These are phyloP conservation scores for Electrophaes corylata DNA, from an alignment of 2,888 invertebrate species.

Conservation along the genomic window DNA sequence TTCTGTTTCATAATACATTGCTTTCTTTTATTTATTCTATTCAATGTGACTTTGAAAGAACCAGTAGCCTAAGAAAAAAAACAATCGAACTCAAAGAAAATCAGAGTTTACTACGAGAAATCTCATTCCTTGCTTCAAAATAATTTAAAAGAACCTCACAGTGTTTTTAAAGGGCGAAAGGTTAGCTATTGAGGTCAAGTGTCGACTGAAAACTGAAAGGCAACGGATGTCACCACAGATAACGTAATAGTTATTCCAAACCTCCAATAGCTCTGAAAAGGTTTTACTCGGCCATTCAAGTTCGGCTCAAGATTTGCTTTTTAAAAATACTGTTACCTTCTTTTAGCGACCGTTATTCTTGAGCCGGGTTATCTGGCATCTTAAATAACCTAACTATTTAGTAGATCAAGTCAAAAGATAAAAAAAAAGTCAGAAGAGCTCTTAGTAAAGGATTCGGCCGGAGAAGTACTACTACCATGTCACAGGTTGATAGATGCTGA, in stretches of 20 bases:
- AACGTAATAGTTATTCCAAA: slow-evolving; percentile 8
- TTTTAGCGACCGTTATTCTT: background rate
- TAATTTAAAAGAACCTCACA: background rate
- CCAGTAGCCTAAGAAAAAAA: background rate
- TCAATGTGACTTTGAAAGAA: background rate
- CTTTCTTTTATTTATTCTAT: background rate
- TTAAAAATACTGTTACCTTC: background rate
- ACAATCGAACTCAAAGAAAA: background rate
- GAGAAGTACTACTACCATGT: too few species aligned
- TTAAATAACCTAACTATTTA: too few species aligned
- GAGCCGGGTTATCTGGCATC: background rate
- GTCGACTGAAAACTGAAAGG: slow-evolving; percentile 1
- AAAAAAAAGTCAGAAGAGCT: too few species aligned
- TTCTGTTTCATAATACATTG: too few species aligned
- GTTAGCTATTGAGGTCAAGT: slow-evolving; percentile 13
- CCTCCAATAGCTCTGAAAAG: slow-evolving; percentile 6
- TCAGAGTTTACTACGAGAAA: background rate
- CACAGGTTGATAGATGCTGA: too few species aligned
- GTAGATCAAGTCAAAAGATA: too few species aligned
- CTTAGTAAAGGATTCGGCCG: too few species aligned
- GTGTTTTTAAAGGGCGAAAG: slow-evolving; percentile 5
- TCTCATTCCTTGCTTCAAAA: background rate
- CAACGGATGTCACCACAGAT: slow-evolving; percentile 18
- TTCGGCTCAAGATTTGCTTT: background rate
- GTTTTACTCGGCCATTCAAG: slow-evolving; percentile 8